Conservation (phyloP, 2,888 invertebrate genomes). For the Aporophyla nigra region DNA sequence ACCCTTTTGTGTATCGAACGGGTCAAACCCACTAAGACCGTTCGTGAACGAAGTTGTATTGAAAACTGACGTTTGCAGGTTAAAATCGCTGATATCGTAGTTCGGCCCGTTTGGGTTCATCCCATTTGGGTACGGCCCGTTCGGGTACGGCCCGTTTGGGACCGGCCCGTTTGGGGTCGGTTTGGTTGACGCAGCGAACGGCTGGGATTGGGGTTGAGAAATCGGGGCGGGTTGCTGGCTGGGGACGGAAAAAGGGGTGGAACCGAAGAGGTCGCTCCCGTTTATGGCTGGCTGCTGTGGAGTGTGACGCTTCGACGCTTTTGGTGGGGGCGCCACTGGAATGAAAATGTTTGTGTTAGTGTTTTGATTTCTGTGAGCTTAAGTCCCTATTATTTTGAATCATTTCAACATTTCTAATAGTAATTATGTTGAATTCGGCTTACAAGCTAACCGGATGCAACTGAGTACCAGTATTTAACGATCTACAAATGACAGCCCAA, state of each 20-base stretch:
- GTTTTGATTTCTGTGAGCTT: too few species aligned
- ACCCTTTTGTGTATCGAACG: constrained; percentile 95
- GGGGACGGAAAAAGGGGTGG: constrained; percentile 93
- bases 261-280: constrained; percentile 95
- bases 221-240: constrained; percentile 62
- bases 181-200: constrained; percentile 71
- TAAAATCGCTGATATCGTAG: constrained; percentile 88
- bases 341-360: constrained; percentile 18
- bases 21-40: constrained; percentile 92
- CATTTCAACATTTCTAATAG: too few species aligned
- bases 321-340: constrained; percentile 97
- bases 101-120: constrained; percentile 79
- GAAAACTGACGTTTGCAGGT: constrained; percentile 86
- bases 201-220: constrained; percentile 45
- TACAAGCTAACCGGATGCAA: too few species aligned
- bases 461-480: too few species aligned
- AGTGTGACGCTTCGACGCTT: constrained; percentile 91
- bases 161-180: constrained; percentile 70
- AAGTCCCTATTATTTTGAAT: too few species aligned
- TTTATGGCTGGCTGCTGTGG: constrained; percentile 82
- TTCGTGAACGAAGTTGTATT: constrained; percentile 83
- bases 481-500: too few species aligned
- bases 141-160: constrained; percentile 37
- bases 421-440: too few species aligned
- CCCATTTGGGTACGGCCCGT: constrained; percentile 36